Evolutionary conservation across 2,113 vertebrate species (phyloP).

Genomic region (Ciconia boyciana): DNA sequence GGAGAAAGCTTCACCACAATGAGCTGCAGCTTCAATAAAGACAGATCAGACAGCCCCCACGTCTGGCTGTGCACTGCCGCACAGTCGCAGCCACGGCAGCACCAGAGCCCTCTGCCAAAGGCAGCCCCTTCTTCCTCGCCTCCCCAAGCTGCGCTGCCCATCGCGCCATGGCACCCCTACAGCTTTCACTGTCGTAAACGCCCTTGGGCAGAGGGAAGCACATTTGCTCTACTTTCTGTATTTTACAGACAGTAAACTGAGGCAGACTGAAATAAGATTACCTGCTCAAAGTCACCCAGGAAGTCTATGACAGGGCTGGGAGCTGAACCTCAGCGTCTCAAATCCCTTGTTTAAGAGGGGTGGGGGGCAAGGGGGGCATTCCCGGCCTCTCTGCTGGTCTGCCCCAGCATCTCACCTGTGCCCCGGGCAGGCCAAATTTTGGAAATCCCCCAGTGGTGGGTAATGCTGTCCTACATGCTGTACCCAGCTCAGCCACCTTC

Average conservation of each 20-base stretch:
- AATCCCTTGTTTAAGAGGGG: neutral
- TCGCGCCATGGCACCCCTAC: rapidly evolving
- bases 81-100: rapidly evolving
- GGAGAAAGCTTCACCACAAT: slow-evolving; percentile 21
- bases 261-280: neutral
- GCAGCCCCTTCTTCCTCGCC: neutral
- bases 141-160: rapidly evolving
- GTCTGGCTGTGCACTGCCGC: neutral
- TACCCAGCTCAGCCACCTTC: neutral
- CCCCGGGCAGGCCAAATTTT: rapidly evolving
- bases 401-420: neutral
- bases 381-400: neutral
- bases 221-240: rapidly evolving
- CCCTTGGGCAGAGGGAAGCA: neutral
- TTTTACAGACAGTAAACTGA: neutral
- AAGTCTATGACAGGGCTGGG: neutral
- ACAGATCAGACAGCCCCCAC: neutral
- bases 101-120: neutral
- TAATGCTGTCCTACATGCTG: rapidly evolving
- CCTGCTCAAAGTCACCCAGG: neutral
- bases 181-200: neutral
- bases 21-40: neutral
- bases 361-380: rapidly evolving
- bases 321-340: neutral
- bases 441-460: neutral